Conservation (phyloP, 2,888 invertebrate genomes). For the Hirtodrosophila duncani region DNA sequence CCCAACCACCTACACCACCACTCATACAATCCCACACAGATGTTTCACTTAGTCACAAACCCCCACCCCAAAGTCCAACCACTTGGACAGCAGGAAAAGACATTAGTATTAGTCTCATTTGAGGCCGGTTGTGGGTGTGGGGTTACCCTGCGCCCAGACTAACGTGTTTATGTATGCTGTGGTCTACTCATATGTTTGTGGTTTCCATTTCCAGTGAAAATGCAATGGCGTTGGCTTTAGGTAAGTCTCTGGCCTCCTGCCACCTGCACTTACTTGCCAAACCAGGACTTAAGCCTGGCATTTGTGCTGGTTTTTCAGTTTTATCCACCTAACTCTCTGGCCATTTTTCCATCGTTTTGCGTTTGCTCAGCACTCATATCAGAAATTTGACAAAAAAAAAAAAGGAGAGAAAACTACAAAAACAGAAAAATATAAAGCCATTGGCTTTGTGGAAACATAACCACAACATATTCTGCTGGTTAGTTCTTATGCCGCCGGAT, state of each 20-base stretch:
- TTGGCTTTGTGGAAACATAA: conserved; percentile 10
- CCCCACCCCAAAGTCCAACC: not conserved
- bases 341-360: not conserved
- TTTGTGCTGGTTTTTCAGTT: conserved; percentile 4
- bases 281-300: conserved; percentile 5
- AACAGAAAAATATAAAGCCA: conserved; percentile 17
- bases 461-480: conserved; percentile 36
- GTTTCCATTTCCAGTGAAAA: conserved; percentile 8
- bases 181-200: conserved; percentile 29
- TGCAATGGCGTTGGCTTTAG: conserved; percentile 6
- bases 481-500: conserved; percentile 28
- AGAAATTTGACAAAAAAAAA: conserved; percentile 19
- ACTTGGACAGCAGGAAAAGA: conserved; percentile 29
- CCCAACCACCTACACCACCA: not conserved
- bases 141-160: conserved; percentile 5
- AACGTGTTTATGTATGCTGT: conserved; percentile 22
- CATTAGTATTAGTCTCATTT: conserved; percentile 48
- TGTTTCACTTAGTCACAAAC: not conserved
- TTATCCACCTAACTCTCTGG: not conserved
- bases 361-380: conserved; percentile 17
- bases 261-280: not conserved
- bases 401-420: conserved; percentile 1
- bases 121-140: conserved; percentile 9
- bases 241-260: conserved; percentile 1
- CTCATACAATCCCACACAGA: conserved; percentile 1